A percentile compares a stretch with the other conserved stretches of the same genome.
phyloP scores from a whole-genome alignment of 2,888 invertebrate genomes.

The Leptopterna dolabrata region DNA sequence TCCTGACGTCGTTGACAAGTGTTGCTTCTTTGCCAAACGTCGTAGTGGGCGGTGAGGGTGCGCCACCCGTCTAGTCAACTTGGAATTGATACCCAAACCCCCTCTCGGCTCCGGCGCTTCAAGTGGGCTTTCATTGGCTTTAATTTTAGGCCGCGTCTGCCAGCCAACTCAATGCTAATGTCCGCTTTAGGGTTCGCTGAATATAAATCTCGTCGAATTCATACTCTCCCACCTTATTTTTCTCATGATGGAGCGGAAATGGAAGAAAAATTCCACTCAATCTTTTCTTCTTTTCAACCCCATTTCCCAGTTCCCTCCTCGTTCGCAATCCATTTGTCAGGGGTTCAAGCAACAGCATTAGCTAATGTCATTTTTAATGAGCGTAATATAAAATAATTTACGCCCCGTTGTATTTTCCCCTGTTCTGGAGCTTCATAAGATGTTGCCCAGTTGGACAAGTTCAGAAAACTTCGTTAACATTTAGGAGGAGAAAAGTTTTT shows the following conservation, averaged over 20 bases:
- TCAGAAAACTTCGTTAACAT: too few species aligned
- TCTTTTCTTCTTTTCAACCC: neutral
- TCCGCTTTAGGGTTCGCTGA: neutral
- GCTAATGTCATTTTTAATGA: neutral
- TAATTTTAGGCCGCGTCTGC: slow-evolving; percentile 3
- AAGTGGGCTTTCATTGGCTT: slow-evolving; percentile 11
- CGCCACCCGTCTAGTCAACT: slow-evolving; percentile 3
- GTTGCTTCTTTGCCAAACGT: neutral
- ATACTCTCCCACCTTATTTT: neutral
- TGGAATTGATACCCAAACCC: neutral
- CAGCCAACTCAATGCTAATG: neutral
- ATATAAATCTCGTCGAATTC: neutral
- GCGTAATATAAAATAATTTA: neutral
- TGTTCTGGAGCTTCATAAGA: too few species aligned
- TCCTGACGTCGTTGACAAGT: neutral
- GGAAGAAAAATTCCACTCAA: neutral
- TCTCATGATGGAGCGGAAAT: neutral
- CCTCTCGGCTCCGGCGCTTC: neutral
- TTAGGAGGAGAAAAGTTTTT: too few species aligned
- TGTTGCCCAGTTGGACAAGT: too few species aligned
- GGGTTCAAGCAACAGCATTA: neutral
- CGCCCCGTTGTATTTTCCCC: neutral
- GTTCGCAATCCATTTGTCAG: neutral
- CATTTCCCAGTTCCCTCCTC: neutral
- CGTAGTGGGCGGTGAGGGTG: neutral